Evolutionary conservation across 1,140 invertebrate genomes (phyloP).

Genomic region (Macrosteles quadrilineatus): DNA sequence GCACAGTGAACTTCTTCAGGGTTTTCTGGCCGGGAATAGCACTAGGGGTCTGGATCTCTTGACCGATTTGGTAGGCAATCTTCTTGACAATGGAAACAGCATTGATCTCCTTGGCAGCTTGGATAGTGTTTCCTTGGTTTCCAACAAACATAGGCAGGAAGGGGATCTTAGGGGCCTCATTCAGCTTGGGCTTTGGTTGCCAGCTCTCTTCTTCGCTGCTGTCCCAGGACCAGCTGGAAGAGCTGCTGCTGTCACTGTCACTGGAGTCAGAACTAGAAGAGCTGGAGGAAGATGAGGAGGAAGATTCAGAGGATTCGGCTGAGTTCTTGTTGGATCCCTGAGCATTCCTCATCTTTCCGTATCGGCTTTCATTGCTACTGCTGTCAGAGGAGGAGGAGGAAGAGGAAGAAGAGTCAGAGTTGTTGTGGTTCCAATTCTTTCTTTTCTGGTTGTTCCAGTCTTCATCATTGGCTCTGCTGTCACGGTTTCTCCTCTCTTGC

Average conservation of each 20-base stretch:
- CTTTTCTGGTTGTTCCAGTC: no score
- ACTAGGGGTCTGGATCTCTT: constrained; percentile 58
- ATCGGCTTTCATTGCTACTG: constrained; percentile 3
- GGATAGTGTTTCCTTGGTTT: constrained; percentile 54
- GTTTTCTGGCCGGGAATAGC: constrained; percentile 58
- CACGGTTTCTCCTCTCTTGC: neutral
- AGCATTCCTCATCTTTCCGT: neutral
- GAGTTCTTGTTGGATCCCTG: neutral
- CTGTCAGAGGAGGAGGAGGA: constrained; percentile 11
- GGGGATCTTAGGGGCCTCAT: constrained; percentile 51
- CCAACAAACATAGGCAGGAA: constrained; percentile 55
- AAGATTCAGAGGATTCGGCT: constrained; percentile 38
- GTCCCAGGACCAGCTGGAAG: constrained; percentile 30
- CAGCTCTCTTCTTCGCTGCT: constrained; percentile 45
- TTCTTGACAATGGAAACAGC: constrained; percentile 51
- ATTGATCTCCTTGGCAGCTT: constrained; percentile 46
- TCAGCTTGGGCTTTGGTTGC: constrained; percentile 52
- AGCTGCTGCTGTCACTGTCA: constrained; percentile 19
- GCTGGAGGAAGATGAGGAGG: constrained; percentile 32
- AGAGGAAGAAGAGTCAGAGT: constrained; percentile 37
- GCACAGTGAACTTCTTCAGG: constrained; percentile 61
- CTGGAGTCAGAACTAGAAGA: constrained; percentile 11
- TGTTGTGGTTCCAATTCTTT: no score
- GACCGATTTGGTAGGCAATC: constrained; percentile 57
- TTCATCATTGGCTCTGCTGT: neutral